These are phyloP conservation scores for Agrypnia vestita DNA, from an alignment of 1,140 invertebrate genomes.

Conservation along the genomic window DNA sequence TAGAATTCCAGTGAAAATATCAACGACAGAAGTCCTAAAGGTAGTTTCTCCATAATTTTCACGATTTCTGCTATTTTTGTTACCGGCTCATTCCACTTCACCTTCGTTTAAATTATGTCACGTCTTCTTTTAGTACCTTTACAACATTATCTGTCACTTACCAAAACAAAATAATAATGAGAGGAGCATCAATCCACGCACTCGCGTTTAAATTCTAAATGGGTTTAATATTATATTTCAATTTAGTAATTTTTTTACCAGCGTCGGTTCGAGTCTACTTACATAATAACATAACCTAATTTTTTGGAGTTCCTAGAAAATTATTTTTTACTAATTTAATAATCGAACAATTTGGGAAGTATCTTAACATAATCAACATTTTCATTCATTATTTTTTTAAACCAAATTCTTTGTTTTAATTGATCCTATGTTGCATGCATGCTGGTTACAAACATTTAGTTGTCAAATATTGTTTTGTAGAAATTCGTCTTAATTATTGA, in stretches of 20 bases:
- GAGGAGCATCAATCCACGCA: background rate
- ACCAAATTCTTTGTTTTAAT: no score
- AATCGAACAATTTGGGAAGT: no score
- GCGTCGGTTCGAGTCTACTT: constrained; percentile 27
- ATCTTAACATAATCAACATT: no score
- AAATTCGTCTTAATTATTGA: background rate
- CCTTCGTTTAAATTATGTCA: constrained; percentile 48
- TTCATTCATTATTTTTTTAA: no score
- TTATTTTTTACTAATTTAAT: no score
- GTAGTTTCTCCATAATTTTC: constrained; percentile 19
- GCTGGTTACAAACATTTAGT: background rate
- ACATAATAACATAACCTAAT: constrained; percentile 54
- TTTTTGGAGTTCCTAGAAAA: background rate
- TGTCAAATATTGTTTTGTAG: background rate
- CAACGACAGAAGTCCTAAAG: constrained; percentile 48
- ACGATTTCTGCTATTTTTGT: background rate
- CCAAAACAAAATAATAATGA: constrained; percentile 43
- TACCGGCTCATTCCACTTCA: constrained; percentile 12
- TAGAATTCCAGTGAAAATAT: constrained; percentile 53
- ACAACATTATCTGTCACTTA: constrained; percentile 46
- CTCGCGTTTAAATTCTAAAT: background rate
- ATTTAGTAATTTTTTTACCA: background rate
- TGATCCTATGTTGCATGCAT: no score
- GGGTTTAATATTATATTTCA: background rate
- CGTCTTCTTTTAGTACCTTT: constrained; percentile 9